Evolutionary conservation across 2,797 vertebrate species (phyloP).

Genomic region (Phoebastria nigripes): DNA sequence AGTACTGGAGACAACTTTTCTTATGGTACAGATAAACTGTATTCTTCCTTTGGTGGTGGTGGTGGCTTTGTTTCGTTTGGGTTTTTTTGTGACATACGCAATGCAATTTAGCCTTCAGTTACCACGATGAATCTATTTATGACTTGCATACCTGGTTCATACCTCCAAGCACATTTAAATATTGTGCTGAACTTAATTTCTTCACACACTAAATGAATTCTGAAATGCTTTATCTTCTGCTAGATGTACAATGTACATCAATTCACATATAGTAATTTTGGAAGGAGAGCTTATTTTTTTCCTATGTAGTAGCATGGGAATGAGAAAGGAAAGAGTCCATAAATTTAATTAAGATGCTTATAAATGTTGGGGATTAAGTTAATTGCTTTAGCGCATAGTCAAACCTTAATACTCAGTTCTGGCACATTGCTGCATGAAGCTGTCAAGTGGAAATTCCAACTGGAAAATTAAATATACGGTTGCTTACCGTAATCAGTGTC

Average conservation of each 20-base stretch:
- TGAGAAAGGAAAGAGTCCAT: background rate
- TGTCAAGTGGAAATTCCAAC: constrained; percentile 23
- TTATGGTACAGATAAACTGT: background rate
- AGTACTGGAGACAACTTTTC: background rate
- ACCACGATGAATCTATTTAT: background rate
- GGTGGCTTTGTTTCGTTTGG: background rate
- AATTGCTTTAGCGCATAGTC: constrained; percentile 29
- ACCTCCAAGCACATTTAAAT: background rate
- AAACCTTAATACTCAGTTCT: constrained; percentile 7
- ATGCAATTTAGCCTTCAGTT: background rate
- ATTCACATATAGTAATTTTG: background rate
- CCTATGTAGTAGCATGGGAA: background rate
- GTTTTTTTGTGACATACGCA: background rate
- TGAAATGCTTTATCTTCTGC: background rate
- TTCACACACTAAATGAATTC: background rate
- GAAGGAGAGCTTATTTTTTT: background rate
- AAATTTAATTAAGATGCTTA: constrained; percentile 48
- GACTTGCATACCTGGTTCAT: background rate
- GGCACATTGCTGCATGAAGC: constrained; percentile 5
- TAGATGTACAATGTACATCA: background rate
- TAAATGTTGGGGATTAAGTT: constrained; percentile 39
- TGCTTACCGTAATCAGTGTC: constrained; percentile 9
- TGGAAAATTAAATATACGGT: constrained; percentile 31
- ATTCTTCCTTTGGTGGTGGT: background rate
- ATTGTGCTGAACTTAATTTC: background rate